These are phyloP conservation scores for Anarrhichthys ocellatus DNA, from an alignment of 2,113 vertebrate species.

Conservation along the genomic window DNA sequence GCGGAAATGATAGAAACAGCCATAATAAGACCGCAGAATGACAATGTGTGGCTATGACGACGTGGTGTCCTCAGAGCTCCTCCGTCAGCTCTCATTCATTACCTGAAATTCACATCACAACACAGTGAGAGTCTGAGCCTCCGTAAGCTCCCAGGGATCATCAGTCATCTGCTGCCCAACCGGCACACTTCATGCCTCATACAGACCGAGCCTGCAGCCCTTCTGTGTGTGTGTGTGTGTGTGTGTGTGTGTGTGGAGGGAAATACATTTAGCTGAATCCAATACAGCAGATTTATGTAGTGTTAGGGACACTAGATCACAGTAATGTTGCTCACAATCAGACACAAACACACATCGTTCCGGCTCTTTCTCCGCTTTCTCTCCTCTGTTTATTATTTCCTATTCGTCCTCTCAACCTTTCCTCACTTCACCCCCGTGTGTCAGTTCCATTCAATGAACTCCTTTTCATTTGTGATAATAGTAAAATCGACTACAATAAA, in stretches of 20 bases:
- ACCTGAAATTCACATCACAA: conserved; percentile 20
- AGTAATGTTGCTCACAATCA: conserved; percentile 32
- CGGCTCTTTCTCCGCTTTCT: neutral
- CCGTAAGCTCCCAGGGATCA: conserved; percentile 50
- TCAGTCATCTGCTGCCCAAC: conserved; percentile 59
- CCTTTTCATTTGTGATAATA: neutral
- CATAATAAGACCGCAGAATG: too few species aligned
- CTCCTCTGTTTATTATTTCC: conserved; percentile 13
- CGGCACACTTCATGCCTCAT: conserved; percentile 30
- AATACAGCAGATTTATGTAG: conserved; percentile 44
- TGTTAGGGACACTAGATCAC: conserved; percentile 44
- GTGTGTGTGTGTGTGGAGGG: conserved; percentile 17
- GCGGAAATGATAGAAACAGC: too few species aligned
- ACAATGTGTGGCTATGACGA: neutral
- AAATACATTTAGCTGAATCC: conserved; percentile 41
- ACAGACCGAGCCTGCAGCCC: conserved; percentile 13
- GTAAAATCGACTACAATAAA: neutral
- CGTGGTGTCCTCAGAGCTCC: neutral
- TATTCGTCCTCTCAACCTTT: conserved; percentile 2
- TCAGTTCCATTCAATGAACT: neutral
- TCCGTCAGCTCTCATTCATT: neutral
- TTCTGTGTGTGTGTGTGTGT: conserved; percentile 24
- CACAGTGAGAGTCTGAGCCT: conserved; percentile 25
- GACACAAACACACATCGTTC: neutral
- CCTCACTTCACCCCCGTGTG: neutral